phyloP scores from a whole-genome alignment of 2,888 invertebrate species.

The Saturnia japonica region DNA sequence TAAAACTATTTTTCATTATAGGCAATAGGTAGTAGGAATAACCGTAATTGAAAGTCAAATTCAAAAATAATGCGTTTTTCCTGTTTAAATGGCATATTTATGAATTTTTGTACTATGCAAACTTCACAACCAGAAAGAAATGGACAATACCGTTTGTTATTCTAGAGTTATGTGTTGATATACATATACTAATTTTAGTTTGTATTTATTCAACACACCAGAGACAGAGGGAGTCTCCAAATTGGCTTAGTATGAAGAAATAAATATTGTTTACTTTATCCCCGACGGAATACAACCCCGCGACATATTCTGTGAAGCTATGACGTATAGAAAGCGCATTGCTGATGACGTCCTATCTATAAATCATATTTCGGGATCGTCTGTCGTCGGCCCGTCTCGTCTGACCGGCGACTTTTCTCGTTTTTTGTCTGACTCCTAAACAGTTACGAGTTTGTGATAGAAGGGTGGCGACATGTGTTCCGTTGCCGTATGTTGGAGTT shows the following conservation, averaged over 20 bases:
- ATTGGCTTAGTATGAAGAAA: neutral
- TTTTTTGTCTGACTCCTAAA: constrained; percentile 78
- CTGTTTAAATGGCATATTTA: neutral
- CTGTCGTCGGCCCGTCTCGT: constrained; percentile 70
- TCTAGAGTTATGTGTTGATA: constrained; percentile 15
- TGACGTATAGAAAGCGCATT: constrained; percentile 78
- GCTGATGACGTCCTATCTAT: constrained; percentile 77
- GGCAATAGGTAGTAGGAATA: neutral
- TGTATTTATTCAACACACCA: constrained; percentile 5
- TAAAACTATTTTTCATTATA: neutral
- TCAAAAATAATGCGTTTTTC: neutral
- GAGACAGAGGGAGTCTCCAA: neutral
- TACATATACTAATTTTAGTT: constrained; percentile 1
- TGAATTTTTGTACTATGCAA: neutral
- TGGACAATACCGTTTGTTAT: neutral
- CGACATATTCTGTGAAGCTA: constrained; percentile 64
- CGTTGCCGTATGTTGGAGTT: constrained; percentile 35
- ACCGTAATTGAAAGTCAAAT: neutral
- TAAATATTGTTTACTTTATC: constrained; percentile 18
- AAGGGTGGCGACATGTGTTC: constrained; percentile 69
- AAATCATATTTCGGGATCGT: constrained; percentile 77
- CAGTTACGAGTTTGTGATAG: constrained; percentile 58
- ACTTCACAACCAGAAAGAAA: neutral
- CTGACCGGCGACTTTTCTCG: constrained; percentile 65
- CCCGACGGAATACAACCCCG: constrained; percentile 28